phyloP scores from a whole-genome alignment of 2,113 vertebrate species.

The Anarrhichthys ocellatus region DNA sequence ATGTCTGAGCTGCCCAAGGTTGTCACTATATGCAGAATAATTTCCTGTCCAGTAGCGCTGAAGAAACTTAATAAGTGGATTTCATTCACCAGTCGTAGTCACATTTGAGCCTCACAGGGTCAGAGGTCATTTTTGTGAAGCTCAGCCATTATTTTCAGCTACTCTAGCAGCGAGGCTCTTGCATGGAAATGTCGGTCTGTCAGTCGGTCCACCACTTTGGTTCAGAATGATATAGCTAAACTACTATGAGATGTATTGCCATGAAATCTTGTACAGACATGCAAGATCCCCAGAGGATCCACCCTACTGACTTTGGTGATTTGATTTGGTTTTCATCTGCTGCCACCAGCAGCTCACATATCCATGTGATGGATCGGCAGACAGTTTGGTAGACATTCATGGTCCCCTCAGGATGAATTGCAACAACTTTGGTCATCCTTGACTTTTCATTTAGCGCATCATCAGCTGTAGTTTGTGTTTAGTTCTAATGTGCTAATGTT shows the following conservation, averaged over 20 bases:
- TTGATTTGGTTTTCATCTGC: background rate
- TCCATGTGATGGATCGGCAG: background rate
- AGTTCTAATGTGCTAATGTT: background rate
- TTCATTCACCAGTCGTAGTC: constrained; percentile 11
- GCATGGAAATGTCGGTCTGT: background rate
- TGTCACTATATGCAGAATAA: constrained; percentile 39
- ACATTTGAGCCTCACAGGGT: constrained; percentile 1
- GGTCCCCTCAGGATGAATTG: background rate
- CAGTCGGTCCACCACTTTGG: background rate
- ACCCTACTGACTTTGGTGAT: background rate
- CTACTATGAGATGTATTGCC: background rate
- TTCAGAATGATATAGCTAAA: background rate
- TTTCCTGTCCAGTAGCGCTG: constrained; percentile 3
- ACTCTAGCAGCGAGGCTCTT: too few species aligned
- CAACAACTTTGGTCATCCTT: background rate
- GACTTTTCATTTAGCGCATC: background rate
- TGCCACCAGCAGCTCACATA: background rate
- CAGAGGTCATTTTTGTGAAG: constrained; percentile 27
- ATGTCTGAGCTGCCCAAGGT: constrained; percentile 22
- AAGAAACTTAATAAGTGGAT: constrained; percentile 13
- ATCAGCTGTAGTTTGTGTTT: background rate
- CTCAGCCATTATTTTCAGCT: background rate
- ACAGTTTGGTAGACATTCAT: background rate
- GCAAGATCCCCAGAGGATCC: background rate
- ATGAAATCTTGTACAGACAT: background rate